phyloP scores from a whole-genome alignment of 2,797 vertebrate species.

The Fistularia tabacaria region DNA sequence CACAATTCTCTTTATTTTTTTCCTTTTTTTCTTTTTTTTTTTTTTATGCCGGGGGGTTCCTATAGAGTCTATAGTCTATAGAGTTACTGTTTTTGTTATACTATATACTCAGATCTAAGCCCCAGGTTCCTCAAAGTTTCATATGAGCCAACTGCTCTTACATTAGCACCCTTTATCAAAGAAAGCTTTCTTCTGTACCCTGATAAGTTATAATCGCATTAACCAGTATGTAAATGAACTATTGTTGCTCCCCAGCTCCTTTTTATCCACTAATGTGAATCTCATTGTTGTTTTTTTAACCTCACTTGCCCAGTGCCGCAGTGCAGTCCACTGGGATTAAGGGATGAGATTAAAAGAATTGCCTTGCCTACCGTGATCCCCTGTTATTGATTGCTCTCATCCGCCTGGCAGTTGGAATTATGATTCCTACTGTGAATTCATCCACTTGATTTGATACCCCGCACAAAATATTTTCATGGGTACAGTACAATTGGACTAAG shows the following conservation, averaged over 20 bases:
- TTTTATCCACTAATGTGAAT: slow-evolving; percentile 30
- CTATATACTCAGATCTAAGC: slow-evolving; percentile 16
- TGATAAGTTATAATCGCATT: slow-evolving; percentile 21
- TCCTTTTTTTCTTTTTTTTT: not conserved
- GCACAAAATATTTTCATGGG: slow-evolving; percentile 36
- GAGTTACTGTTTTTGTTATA: slow-evolving; percentile 5
- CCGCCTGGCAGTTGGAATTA: slow-evolving; percentile 30
- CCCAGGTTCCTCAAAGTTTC: not conserved
- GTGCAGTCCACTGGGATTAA: slow-evolving; percentile 22
- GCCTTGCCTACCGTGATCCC: slow-evolving; percentile 18
- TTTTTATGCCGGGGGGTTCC: no score
- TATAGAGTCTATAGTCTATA: not conserved
- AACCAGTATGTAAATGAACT: slow-evolving; percentile 26
- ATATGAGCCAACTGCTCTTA: slow-evolving; percentile 9
- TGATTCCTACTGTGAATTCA: slow-evolving; percentile 36
- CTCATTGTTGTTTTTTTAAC: slow-evolving; percentile 11
- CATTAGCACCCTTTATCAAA: slow-evolving; percentile 19
- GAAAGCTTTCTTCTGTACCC: slow-evolving; percentile 19
- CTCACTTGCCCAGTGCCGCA: slow-evolving; percentile 12
- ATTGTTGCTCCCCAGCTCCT: slow-evolving; percentile 14
- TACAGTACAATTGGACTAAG: slow-evolving; percentile 13
- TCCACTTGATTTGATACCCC: slow-evolving; percentile 50
- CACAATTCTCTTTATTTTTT: not conserved
- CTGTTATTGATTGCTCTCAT: slow-evolving; percentile 45
- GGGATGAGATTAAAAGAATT: slow-evolving; percentile 26